Evolutionary conservation across 2,888 invertebrate species (phyloP).

Genomic region (Drosophila recens): DNA sequence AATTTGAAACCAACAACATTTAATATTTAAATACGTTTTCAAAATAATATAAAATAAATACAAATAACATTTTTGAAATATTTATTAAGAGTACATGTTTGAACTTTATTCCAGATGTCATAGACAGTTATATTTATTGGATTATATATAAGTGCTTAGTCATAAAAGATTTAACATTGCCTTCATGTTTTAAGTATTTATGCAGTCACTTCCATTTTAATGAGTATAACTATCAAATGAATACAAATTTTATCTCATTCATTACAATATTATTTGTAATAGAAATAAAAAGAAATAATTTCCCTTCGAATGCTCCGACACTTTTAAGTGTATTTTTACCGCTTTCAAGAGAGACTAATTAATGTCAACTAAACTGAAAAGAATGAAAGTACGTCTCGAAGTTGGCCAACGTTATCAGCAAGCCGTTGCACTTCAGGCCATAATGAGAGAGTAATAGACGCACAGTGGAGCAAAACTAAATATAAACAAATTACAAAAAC

Average conservation of each 20-base stretch:
- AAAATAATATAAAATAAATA: too few relatives aligned
- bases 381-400: constrained; percentile 5
- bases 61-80: too few relatives aligned
- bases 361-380: constrained; percentile 28
- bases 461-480: constrained; percentile 12
- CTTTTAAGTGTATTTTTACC: background rate
- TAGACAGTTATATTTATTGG: too few relatives aligned
- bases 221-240: background rate
- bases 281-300: background rate
- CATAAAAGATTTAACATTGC: background rate
- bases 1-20: too few relatives aligned
- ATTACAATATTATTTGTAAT: background rate
- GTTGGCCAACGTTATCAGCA: constrained; percentile 7
- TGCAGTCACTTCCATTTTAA: too few relatives aligned
- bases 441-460: constrained; percentile 20
- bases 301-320: background rate
- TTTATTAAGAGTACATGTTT: too few relatives aligned
- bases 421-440: constrained; percentile 14
- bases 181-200: too few relatives aligned
- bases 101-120: too few relatives aligned
- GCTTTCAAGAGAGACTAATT: constrained; percentile 63
- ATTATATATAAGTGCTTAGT: background rate
- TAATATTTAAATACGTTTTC: too few relatives aligned
- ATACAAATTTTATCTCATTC: background rate
- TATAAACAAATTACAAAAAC: background rate